These are phyloP conservation scores for Exocentrus adspersus DNA, from an alignment of 2,888 invertebrate genomes.

Conservation along the genomic window DNA sequence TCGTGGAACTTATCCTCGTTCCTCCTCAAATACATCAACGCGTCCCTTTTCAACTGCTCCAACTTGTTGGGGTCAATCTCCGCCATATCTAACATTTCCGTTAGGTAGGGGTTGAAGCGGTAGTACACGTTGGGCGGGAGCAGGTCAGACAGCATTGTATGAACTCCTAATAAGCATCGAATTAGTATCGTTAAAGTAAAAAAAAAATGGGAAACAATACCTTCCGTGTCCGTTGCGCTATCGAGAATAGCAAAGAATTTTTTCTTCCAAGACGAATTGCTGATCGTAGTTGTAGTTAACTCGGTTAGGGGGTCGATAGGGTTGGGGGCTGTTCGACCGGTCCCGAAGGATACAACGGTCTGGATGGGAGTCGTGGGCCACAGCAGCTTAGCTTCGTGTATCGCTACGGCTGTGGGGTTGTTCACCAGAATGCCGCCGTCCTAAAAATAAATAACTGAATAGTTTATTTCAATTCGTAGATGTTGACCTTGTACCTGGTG, in stretches of 20 bases:
- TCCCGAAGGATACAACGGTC: slow-evolving; percentile 87
- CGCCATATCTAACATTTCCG: slow-evolving; percentile 81
- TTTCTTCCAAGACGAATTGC: slow-evolving; percentile 74
- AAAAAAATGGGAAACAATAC: slow-evolving; percentile 59
- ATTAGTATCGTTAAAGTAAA: no score
- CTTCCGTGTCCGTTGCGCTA: slow-evolving; percentile 89
- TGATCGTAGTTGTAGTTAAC: slow-evolving; percentile 50
- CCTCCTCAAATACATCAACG: slow-evolving; percentile 80
- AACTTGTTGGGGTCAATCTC: slow-evolving; percentile 81
- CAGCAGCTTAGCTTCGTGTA: slow-evolving; percentile 86
- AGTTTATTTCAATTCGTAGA: no score
- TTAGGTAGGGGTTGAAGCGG: slow-evolving; percentile 89
- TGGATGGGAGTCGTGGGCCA: slow-evolving; percentile 81
- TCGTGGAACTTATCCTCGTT: slow-evolving; percentile 82
- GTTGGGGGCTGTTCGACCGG: slow-evolving; percentile 69
- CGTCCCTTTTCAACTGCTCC: slow-evolving; percentile 76
- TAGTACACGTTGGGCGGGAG: slow-evolving; percentile 79
- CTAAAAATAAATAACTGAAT: no score
- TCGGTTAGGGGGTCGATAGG: slow-evolving; percentile 53
- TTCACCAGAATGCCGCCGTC: slow-evolving; percentile 88
- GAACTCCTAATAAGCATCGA: slow-evolving; percentile 71
- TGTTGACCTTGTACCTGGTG: slow-evolving; percentile 69
- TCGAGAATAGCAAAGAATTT: slow-evolving; percentile 85
- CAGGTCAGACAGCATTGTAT: slow-evolving; percentile 79
- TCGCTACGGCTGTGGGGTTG: slow-evolving; percentile 88